Evolutionary conservation across 1,140 invertebrate genomes (phyloP), one percentile per base, ranked within the genome.

Genomic region (Kradibia gibbosae): DNA sequence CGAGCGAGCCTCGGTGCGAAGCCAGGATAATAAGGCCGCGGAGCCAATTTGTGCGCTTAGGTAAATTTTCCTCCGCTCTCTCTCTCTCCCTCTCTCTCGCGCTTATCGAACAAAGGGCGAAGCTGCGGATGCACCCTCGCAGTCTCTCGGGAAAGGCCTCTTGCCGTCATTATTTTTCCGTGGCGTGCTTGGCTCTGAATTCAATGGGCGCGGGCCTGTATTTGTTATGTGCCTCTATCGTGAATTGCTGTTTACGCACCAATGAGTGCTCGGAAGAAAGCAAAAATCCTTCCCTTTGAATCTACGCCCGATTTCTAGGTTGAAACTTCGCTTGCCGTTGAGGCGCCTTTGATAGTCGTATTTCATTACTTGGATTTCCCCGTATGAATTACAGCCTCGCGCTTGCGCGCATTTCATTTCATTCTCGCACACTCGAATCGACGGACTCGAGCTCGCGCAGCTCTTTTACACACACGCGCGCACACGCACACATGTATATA

Each of bases 231-330:
- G n/a, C n/a, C 36, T n/a, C 28, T 71, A 67, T 22, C 3, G 2
- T 10, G 34, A 20, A 36, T 67, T 60, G 15, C 34, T 67, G 25
- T 39, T 36, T 67, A 34, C 62, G 31, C 31, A 67, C 45, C 36
- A 2, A 15, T 20, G 20, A n/a, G 67, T 15, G 45, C 45, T 71
- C 36, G 22, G 5, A n/a, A 22, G 3, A 39, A 67, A 22, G 39
- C 39, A 17, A 71, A 71, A 57, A 17, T 75, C 15, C 50, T 42
- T 57, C 50, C 73, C n/a, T 39, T 60, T 73, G 36, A 75, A 75
- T 57, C 39, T 39, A 42, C 22, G 36, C 8, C 7, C 20, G 48
- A 55, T 74, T 74, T 74, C 28, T 53, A 3, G 0, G 15, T n/a
- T 53, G 7, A 55, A 74, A 55, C 31, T 74, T 74, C 28, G 39